A percentile compares a stretch with the other conserved stretches of the same genome.
These are phyloP conservation scores for Planiliza haematocheilus DNA, from an alignment of 2,113 vertebrate species.

Conservation along the genomic window DNA sequence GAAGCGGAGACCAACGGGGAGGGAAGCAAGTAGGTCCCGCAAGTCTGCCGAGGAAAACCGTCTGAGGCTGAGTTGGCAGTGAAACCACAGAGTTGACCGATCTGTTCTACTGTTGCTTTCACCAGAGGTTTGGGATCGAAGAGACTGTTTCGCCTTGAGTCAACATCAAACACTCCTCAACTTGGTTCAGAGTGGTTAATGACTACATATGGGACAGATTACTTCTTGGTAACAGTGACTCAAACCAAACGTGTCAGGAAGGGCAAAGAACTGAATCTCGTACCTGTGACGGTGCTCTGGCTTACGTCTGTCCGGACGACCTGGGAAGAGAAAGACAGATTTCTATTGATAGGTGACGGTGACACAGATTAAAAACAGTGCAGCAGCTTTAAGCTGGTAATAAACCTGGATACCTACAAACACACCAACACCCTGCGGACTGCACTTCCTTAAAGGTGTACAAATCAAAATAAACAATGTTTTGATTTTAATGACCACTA, in stretches of 20 bases:
- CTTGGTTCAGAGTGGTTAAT: not conserved
- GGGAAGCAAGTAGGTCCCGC: constrained; percentile 43
- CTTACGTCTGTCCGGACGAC: constrained; percentile 71
- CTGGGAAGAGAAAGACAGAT: constrained; percentile 41
- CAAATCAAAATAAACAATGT: no score
- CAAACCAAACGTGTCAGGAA: not conserved
- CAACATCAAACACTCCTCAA: not conserved
- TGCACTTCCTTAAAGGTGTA: no score
- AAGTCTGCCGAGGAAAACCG: constrained; percentile 19
- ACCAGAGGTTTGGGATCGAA: constrained; percentile 1
- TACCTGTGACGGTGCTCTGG: constrained; percentile 78
- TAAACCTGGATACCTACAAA: no score
- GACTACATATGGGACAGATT: not conserved
- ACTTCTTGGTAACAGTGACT: not conserved
- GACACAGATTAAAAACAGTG: no score
- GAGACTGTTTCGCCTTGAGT: constrained; percentile 10
- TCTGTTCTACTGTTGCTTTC: not conserved
- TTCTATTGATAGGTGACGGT: no score
- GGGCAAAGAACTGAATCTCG: not conserved
- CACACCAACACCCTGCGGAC: no score
- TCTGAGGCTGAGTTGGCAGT: not conserved
- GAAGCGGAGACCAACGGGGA: constrained; percentile 26
- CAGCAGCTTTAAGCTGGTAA: no score
- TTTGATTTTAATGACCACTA: no score
- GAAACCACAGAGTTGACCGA: not conserved